These are phyloP conservation scores for Metopolophium dirhodum DNA, from an alignment of 1,140 invertebrate species.

Conservation along the genomic window DNA sequence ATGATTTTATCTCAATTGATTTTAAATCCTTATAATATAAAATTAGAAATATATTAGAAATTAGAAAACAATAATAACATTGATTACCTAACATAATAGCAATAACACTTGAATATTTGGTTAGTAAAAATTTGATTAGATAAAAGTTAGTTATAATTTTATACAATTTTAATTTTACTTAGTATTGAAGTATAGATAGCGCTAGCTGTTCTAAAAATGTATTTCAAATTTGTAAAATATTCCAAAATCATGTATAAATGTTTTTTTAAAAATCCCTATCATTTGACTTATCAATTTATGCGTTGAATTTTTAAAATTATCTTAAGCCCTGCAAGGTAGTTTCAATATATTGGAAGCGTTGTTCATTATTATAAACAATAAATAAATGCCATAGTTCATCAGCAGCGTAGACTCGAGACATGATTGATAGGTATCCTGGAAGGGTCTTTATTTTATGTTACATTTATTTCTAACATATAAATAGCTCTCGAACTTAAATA, in stretches of 20 bases:
- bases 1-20: too few relatives aligned
- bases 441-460: neutral
- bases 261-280: neutral
- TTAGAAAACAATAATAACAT: neutral
- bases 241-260: neutral
- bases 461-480: neutral
- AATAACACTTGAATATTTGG: neutral
- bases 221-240: neutral
- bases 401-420: too few relatives aligned
- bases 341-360: neutral
- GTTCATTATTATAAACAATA: neutral
- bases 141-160: neutral
- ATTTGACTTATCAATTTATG: neutral
- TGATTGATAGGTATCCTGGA: neutral
- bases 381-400: neutral
- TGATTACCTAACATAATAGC: neutral
- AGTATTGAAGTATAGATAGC: neutral
- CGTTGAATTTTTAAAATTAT: neutral
- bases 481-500: neutral
- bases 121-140: neutral
- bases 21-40: too few relatives aligned
- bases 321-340: neutral
- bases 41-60: neutral
- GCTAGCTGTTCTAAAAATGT: neutral
- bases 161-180: neutral